Evolutionary conservation across 2,888 invertebrate species (phyloP).

Genomic region (Drosophila hamatofila): DNA sequence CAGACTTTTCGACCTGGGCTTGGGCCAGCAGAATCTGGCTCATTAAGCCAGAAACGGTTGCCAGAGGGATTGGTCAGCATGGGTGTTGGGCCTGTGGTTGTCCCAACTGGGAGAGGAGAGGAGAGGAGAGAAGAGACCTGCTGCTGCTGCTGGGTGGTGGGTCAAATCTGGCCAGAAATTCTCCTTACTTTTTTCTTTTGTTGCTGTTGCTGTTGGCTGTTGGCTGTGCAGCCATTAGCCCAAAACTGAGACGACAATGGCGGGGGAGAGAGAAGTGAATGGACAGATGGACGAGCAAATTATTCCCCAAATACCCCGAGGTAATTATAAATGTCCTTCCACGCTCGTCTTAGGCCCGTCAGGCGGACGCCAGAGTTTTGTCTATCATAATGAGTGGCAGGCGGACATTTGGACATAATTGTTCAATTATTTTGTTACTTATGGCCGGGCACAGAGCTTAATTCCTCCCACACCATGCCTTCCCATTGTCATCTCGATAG

Average conservation of each 20-base stretch:
- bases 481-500: constrained; percentile 16
- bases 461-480: not conserved
- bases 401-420: constrained; percentile 84
- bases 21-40: constrained; percentile 67
- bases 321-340: constrained; percentile 84
- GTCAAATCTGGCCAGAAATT: constrained; percentile 58
- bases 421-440: constrained; percentile 83
- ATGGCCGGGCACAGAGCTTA: constrained; percentile 46
- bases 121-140: not conserved
- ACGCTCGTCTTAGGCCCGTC: constrained; percentile 62
- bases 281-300: constrained; percentile 67
- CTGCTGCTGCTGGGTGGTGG: constrained; percentile 1
- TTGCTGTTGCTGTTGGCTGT: constrained; percentile 10
- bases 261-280: not conserved
- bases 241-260: constrained; percentile 15
- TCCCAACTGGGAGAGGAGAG: constrained; percentile 1
- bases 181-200: constrained; percentile 16
- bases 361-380: constrained; percentile 66
- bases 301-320: constrained; percentile 82
- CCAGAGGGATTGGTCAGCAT: constrained; percentile 42
- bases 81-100: constrained; percentile 60
- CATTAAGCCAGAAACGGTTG: constrained; percentile 71
- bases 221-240: constrained; percentile 61
- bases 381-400: constrained; percentile 83
- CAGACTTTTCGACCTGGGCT: constrained; percentile 30